phyloP scores from a whole-genome alignment of 2,888 invertebrate species.

The Noctua fimbriata region DNA sequence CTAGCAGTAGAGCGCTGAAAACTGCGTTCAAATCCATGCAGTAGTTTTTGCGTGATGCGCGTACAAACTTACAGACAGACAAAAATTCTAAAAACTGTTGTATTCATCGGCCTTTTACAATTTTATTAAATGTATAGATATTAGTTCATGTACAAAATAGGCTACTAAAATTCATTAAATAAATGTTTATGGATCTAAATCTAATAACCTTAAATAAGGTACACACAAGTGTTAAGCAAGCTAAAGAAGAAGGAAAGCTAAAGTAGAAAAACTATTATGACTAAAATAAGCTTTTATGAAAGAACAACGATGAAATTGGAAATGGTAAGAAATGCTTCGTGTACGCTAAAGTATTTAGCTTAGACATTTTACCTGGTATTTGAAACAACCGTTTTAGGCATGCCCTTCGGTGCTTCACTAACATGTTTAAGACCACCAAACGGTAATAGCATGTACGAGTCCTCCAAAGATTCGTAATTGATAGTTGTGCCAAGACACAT shows the following conservation, averaged over 20 bases:
- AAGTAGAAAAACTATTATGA: background rate
- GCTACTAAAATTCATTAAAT: background rate
- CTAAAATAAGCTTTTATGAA: background rate
- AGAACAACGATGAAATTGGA: background rate
- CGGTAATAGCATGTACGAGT: slow-evolving; percentile 90
- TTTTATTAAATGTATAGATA: too few species aligned
- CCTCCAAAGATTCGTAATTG: slow-evolving; percentile 90
- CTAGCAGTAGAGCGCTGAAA: too few species aligned
- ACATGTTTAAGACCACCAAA: slow-evolving; percentile 88
- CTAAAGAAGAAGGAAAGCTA: background rate
- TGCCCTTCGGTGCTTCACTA: background rate
- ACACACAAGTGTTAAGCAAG: background rate
- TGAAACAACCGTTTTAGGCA: slow-evolving; percentile 39
- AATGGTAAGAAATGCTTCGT: background rate
- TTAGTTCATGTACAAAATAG: background rate
- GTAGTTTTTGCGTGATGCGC: too few species aligned
- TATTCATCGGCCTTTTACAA: background rate
- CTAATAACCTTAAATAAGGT: background rate
- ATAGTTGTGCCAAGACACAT: slow-evolving; percentile 91
- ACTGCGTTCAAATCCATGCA: too few species aligned
- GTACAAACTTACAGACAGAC: too few species aligned
- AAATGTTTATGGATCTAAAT: background rate
- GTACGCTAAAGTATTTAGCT: background rate
- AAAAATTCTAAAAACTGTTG: too few species aligned
- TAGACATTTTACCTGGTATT: slow-evolving; percentile 55